Conservation (phyloP, 2,888 invertebrate species). For the Resseliella maxima region DNA sequence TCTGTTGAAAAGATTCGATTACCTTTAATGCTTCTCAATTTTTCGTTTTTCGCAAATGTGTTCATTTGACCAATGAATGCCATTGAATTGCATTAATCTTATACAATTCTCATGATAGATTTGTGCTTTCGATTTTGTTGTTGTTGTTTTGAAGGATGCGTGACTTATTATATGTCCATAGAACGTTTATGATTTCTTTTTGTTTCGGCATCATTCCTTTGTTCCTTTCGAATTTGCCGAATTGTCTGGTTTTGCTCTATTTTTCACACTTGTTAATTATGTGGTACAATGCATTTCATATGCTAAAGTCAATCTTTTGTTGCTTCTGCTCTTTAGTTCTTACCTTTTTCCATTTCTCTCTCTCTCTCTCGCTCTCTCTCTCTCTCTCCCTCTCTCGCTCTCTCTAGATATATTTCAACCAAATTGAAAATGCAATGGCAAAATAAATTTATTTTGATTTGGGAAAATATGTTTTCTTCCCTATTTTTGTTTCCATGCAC, state of each 20-base stretch:
- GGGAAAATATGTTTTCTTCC: background rate
- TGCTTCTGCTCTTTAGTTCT: background rate
- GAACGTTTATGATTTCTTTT: slow-evolving; percentile 17
- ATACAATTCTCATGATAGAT: background rate
- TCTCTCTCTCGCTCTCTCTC: too few species aligned
- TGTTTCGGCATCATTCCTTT: background rate
- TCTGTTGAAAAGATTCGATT: slow-evolving; percentile 40
- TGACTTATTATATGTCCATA: slow-evolving; percentile 53
- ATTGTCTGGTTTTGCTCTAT: slow-evolving; percentile 9
- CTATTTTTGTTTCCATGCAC: background rate
- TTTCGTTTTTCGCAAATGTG: slow-evolving; percentile 17
- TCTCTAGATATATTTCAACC: background rate
- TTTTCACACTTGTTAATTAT: slow-evolving; percentile 45
- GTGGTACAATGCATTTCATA: background rate
- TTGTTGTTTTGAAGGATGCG: slow-evolving; percentile 35
- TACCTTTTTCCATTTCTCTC: background rate
- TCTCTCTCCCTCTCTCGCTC: too few species aligned
- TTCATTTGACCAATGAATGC: slow-evolving; percentile 24
- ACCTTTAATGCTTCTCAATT: too few species aligned
- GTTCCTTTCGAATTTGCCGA: background rate
- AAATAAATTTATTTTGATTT: too few species aligned
- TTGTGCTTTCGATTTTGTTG: background rate
- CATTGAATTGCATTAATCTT: background rate
- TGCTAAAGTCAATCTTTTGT: background rate
- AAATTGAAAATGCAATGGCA: background rate